Percentiles rank a stretch among this genome's conserved stretches.
These are phyloP conservation scores for Ricordea florida DNA, from an alignment of 92 coral and sea anemone genomes.

Conservation along the genomic window DNA sequence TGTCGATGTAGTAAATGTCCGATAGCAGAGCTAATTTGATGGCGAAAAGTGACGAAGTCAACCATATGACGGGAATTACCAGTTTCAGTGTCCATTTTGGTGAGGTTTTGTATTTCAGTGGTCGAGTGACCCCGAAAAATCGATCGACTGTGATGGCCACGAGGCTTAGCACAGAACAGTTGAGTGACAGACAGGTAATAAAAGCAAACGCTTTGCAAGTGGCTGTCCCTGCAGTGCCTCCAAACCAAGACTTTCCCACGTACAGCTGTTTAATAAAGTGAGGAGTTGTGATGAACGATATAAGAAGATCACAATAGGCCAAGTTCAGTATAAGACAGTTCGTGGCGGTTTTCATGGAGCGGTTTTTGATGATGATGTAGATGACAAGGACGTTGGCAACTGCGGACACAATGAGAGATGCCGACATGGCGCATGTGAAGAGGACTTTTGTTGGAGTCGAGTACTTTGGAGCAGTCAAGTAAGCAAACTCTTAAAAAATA, in stretches of 20 bases:
- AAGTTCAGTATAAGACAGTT: slow-evolving; percentile 18
- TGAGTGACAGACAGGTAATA: neutral
- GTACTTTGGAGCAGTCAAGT: neutral
- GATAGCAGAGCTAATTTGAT: neutral
- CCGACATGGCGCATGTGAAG: neutral
- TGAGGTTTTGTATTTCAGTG: slow-evolving; percentile 3
- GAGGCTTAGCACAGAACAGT: neutral
- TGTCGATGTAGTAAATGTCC: neutral
- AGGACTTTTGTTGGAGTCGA: neutral
- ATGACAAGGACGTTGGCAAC: slow-evolving; percentile 4
- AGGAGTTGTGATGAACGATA: neutral
- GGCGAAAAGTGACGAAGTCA: neutral
- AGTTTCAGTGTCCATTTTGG: neutral
- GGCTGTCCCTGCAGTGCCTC: neutral
- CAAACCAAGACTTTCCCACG: neutral
- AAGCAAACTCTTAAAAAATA: too few relatives aligned
- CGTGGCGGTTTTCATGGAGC: slow-evolving; percentile 9
- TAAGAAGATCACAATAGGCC: neutral
- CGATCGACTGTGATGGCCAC: slow-evolving; percentile 4
- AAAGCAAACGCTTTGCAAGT: neutral
- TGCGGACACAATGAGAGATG: neutral
- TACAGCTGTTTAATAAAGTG: neutral
- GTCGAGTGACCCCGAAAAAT: slow-evolving; percentile 11
- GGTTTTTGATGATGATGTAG: neutral
- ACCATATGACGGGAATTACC: neutral